Evolutionary conservation across 2,888 invertebrate species (phyloP).

Genomic region (Drosophila limbata): DNA sequence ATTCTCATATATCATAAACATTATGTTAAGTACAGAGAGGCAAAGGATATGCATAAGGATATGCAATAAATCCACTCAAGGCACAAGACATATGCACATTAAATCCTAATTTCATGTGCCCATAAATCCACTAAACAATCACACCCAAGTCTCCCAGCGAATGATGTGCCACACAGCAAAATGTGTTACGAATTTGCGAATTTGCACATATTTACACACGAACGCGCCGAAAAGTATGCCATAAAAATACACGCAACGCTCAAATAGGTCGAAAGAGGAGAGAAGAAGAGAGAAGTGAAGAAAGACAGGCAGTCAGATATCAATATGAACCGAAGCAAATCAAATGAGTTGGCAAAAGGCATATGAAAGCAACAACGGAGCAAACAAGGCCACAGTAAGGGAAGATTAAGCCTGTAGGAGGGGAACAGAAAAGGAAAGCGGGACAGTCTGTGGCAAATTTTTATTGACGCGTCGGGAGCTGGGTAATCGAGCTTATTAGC

Average conservation of each 20-base stretch:
- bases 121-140: conserved; percentile 80
- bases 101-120: conserved; percentile 81
- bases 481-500: conserved; percentile 75
- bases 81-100: conserved; percentile 77
- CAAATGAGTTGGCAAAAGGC: conserved; percentile 79
- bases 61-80: conserved; percentile 73
- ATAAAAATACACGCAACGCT: conserved; percentile 68
- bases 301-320: conserved; percentile 51
- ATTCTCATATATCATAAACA: conserved; percentile 73
- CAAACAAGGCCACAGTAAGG: no score
- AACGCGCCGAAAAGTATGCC: conserved; percentile 73
- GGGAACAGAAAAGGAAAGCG: background rate
- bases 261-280: background rate
- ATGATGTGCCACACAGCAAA: conserved; percentile 58
- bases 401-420: conserved; percentile 30
- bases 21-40: conserved; percentile 68
- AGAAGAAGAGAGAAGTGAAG: background rate
- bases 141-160: conserved; percentile 53
- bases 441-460: conserved; percentile 61
- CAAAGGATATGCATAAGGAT: conserved; percentile 51
- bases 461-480: conserved; percentile 62
- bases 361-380: conserved; percentile 30
- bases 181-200: conserved; percentile 73
- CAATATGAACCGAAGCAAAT: conserved; percentile 71
- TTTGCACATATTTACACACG: conserved; percentile 76